phyloP scores from a whole-genome alignment of 2,113 vertebrate species.

The Phaetusa simplex region DNA sequence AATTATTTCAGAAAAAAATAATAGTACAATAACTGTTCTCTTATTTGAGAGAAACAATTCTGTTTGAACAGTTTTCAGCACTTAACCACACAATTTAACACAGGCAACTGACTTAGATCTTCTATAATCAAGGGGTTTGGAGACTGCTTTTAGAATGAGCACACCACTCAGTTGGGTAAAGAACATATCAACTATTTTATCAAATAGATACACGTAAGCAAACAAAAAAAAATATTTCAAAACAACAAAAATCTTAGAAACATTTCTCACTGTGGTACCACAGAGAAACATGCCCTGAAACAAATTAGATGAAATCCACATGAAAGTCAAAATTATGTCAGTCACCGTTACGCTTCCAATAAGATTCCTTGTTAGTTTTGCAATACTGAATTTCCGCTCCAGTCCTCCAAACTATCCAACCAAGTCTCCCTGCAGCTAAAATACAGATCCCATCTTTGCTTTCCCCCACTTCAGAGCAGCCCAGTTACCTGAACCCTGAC shows the following conservation, averaged over 20 bases:
- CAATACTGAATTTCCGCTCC: background rate
- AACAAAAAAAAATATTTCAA: background rate
- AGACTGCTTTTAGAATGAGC: background rate
- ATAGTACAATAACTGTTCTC: background rate
- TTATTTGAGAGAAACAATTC: background rate
- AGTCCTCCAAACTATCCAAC: background rate
- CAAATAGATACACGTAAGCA: background rate
- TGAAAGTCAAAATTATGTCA: background rate
- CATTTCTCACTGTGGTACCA: background rate
- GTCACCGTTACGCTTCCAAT: background rate
- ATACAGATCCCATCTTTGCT: background rate
- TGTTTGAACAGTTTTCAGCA: background rate
- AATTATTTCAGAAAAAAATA: background rate
- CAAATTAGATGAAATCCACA: background rate
- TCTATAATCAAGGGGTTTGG: background rate
- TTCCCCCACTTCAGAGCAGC: background rate
- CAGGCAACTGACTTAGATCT: background rate
- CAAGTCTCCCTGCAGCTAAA: background rate
- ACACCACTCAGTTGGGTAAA: background rate
- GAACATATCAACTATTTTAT: background rate
- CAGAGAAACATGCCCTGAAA: background rate
- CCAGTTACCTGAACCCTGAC: background rate
- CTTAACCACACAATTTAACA: background rate
- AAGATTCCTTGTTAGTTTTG: background rate
- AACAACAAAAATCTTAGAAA: background rate